Evolutionary conservation across 2,888 invertebrate genomes (phyloP), one percentile per base, ranked within the genome.

Genomic region (Colostygia pectinataria): DNA sequence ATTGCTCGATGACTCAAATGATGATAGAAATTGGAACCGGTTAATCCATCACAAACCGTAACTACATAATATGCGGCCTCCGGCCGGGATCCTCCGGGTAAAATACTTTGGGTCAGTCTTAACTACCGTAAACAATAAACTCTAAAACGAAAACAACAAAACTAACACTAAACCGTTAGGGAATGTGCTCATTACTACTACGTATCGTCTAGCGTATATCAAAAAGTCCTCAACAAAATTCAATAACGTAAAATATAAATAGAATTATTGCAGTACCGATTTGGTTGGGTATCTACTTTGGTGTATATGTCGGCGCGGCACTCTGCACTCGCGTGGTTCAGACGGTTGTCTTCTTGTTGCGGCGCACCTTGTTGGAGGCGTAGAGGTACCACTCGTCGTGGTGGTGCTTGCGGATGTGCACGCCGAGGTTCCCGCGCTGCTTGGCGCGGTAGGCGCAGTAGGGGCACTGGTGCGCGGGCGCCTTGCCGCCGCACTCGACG

Each of bases 401-500:
- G 91, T 95, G 95, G 90, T 95, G 95, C 74, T 95, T 95, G 61
- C 95, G 92, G 62, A 95, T 94, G 79, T 96, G 96, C 12, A 95
- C 95, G 63, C 95, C 94, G 15, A 96, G 91, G 85, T 96, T 96
- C 63, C 96, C 95, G 41, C 95, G 92, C 77, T 96, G 96, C 71
- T 96, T 95, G 55, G 96, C 95, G 68, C 92, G 92, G 87, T 95
- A 95, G 13, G 93, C 91, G 83, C 95, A 96, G 75, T 94, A 93
- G 7, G 95, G 94, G 69, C 96, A 96, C 57, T 95, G 94, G 83
- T 95, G 95, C 55, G 94, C 92, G 0, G 96, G 96, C 57, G 95
- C 94, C 77, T 96, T 96, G 57, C 95, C 95, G 32, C 95, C 95
- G 82, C 96, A 96, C 82, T 96, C 96, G 55, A 95, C 95, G 88